phyloP scores from a whole-genome alignment of 92 coral and sea anemone species.

The Actinernus sp. region DNA sequence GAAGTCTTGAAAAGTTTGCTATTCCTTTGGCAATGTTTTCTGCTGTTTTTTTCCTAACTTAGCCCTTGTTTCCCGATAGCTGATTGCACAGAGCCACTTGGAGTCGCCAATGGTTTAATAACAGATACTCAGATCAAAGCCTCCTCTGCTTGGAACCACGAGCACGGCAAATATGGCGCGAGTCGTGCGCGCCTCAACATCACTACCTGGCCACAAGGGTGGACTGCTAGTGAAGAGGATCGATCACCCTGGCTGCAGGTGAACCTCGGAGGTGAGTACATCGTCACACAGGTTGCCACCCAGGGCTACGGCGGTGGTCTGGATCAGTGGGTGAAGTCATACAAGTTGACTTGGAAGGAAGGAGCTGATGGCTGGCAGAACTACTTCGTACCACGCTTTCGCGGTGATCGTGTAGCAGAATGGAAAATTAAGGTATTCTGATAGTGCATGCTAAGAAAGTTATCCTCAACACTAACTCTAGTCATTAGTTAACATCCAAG shows the following conservation, averaged over 20 bases:
- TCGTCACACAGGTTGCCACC: slow-evolving; percentile 73
- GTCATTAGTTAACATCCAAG: neutral
- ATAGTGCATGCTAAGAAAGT: neutral
- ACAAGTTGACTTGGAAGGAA: slow-evolving; percentile 61
- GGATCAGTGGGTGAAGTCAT: slow-evolving; percentile 71
- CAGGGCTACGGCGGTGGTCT: slow-evolving; percentile 74
- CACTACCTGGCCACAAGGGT: slow-evolving; percentile 76
- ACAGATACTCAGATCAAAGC: slow-evolving; percentile 61
- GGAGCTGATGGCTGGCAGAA: slow-evolving; percentile 58
- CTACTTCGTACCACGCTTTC: slow-evolving; percentile 43
- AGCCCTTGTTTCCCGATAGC: too few relatives aligned
- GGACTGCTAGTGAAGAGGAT: slow-evolving; percentile 70
- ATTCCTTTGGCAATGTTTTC: too few relatives aligned
- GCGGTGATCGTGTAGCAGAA: slow-evolving; percentile 16
- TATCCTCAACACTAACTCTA: neutral
- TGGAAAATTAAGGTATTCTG: slow-evolving; percentile 66
- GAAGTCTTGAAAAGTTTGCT: too few relatives aligned
- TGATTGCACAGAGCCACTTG: slow-evolving; percentile 70
- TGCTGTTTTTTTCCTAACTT: too few relatives aligned
- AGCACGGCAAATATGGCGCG: slow-evolving; percentile 57
- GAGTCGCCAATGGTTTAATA: slow-evolving; percentile 55
- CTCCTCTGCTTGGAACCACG: slow-evolving; percentile 73
- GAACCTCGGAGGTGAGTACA: slow-evolving; percentile 30
- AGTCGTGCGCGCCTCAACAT: slow-evolving; percentile 67
- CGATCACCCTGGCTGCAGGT: slow-evolving; percentile 69